Evolutionary conservation across 92 coral and sea anemone species (phyloP), one percentile per base, ranked within the genome.

Genomic region (Ricordea florida): DNA sequence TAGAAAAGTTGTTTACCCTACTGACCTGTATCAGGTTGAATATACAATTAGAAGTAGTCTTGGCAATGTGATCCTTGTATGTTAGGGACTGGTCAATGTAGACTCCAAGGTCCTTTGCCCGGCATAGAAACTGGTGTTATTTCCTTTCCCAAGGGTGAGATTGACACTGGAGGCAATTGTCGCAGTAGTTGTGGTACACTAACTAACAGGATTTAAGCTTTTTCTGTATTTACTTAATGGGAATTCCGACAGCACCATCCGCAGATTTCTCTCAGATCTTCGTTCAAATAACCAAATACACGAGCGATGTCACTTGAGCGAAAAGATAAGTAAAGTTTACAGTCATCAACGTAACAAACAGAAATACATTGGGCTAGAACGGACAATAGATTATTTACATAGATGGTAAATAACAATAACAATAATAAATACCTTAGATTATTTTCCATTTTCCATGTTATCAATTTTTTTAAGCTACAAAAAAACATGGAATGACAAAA

Each of bases 61-160:
- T n/a, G n/a, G n/a, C n/a, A n/a, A 48, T 16, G 21, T 57, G 63
- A 1, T 57, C 63, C 25, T 57, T 20, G 30, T 57, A 31, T 20
- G 61, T 48, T 29, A 65, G 44, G 24, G 30, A 43, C 62, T 68
- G 61, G 43, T 69, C 48, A 34, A 45, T 49, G 76, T 14, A 32
- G 63, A 69, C 48, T 10, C 64, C 64, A 33, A 9, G 76, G 76
- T 49, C 51, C 62, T 52, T 33, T 16, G 51, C 76, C n/a, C n/a
- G n/a, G n/a, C 44, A 35, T 50, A 69, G 65, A 36, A 52, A 51
- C 65, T 35, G 63, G 77, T 69, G 77, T 69, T 69, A 52, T 52
- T 31, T 69, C 52, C 46, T 52, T 69, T 50, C 64, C 55, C 49
- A 53, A 56, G 61, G 50, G 16, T 18, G 62, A 50, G 17, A 68